A percentile compares a stretch with the other conserved stretches of the same genome.
These are phyloP conservation scores for Mythimna impura DNA, from an alignment of 2,888 invertebrate genomes.

Conservation along the genomic window DNA sequence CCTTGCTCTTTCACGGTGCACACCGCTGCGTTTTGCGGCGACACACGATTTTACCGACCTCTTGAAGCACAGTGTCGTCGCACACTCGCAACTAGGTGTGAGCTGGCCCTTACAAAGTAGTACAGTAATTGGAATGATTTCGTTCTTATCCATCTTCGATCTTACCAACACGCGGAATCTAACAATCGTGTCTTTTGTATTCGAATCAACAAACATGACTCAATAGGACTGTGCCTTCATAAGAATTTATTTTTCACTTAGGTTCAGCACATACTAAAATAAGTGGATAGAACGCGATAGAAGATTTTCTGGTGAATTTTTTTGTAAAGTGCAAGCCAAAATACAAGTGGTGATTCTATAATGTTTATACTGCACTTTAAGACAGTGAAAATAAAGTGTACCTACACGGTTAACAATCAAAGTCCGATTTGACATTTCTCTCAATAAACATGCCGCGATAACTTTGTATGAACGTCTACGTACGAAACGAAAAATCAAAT, in stretches of 20 bases:
- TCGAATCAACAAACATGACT: constrained; percentile 8
- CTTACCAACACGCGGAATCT: constrained; percentile 21
- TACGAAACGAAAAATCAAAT: too few relatives aligned
- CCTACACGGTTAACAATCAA: too few relatives aligned
- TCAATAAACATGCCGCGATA: too few relatives aligned
- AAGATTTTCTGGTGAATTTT: constrained; percentile 7
- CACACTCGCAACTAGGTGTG: background rate
- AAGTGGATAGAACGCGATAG: background rate
- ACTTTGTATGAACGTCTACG: too few relatives aligned
- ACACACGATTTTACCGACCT: background rate
- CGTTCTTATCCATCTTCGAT: constrained; percentile 6
- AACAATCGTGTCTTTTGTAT: constrained; percentile 8
- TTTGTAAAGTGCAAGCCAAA: background rate
- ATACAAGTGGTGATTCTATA: background rate
- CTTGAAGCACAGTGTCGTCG: too few relatives aligned
- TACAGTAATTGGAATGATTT: constrained; percentile 30
- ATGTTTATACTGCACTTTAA: background rate
- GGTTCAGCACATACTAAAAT: constrained; percentile 2
- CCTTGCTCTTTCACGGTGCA: background rate
- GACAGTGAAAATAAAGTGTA: background rate
- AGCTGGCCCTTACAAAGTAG: constrained; percentile 25
- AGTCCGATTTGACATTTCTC: too few relatives aligned
- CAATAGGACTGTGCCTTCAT: background rate
- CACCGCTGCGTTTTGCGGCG: background rate
- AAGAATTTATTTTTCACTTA: background rate